phyloP scores from a whole-genome alignment of 2,113 vertebrate species.

The Drymodes brunneopygia region DNA sequence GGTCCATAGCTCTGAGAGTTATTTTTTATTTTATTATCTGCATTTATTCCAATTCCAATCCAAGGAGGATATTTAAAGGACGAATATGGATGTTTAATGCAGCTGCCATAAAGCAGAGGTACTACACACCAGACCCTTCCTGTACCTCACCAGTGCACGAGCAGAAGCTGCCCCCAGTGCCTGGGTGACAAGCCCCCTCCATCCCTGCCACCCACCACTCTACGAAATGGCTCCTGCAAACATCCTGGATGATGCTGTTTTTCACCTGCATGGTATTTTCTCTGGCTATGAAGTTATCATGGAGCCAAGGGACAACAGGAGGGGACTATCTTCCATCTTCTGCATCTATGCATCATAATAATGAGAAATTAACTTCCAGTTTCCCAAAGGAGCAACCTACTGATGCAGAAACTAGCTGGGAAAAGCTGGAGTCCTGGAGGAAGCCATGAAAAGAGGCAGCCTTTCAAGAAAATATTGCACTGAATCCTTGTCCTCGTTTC shows the following conservation, averaged over 20 bases:
- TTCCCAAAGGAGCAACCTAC: neutral
- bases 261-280: neutral
- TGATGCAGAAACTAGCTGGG: neutral
- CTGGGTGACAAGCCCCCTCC: neutral
- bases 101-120: too few species aligned
- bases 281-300: neutral
- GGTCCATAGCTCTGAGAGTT: neutral
- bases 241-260: neutral
- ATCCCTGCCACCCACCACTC: neutral
- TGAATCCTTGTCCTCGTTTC: neutral
- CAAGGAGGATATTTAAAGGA: neutral
- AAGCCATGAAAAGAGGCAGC: neutral
- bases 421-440: neutral
- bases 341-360: neutral
- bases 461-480: neutral
- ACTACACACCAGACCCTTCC: neutral
- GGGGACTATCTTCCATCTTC: neutral
- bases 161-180: neutral
- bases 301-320: neutral
- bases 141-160: neutral
- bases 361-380: conserved; percentile 10
- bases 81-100: neutral
- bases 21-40: neutral
- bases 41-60: neutral
- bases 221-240: neutral